Conservation (phyloP, 2,113 vertebrate genomes). For the Brevimyrus niger region DNA sequence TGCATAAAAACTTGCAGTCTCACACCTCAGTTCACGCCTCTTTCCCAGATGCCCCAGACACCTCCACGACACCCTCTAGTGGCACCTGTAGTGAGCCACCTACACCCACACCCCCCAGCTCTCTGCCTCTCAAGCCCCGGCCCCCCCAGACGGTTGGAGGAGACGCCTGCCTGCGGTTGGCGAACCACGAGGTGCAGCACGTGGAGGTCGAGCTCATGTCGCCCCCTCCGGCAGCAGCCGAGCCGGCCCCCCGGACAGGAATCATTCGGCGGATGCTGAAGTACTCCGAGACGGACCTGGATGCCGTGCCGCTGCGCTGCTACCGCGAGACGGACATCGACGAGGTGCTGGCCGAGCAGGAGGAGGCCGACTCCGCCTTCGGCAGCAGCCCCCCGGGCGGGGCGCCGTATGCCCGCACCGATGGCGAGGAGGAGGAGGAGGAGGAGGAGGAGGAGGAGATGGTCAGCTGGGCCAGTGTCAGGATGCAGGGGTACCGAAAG, state of each 20-base stretch:
- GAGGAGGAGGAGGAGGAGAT: conserved; percentile 67
- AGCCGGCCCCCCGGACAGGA: conserved; percentile 42
- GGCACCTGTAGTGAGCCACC: conserved; percentile 23
- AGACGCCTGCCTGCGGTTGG: conserved; percentile 18
- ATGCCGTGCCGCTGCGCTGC: conserved; percentile 82
- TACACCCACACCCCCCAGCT: conserved; percentile 36
- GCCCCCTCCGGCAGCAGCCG: conserved; percentile 21
- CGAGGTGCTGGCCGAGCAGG: conserved; percentile 81
- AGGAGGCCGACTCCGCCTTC: conserved; percentile 76
- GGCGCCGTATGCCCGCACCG: conserved; percentile 20
- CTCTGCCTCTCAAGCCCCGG: conserved; percentile 28
- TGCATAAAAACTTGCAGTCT: not conserved
- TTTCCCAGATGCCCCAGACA: conserved; percentile 25
- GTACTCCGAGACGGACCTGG: conserved; percentile 93
- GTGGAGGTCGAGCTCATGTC: conserved; percentile 71
- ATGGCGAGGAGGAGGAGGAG: conserved; percentile 33
- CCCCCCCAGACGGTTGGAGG: conserved; percentile 28
- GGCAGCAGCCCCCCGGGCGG: conserved; percentile 52
- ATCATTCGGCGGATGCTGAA: conserved; percentile 70
- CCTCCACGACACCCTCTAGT: conserved; percentile 34
- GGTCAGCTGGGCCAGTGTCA: conserved; percentile 58
- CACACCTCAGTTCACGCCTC: not conserved
- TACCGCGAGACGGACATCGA: conserved; percentile 93
- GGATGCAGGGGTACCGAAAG: conserved; percentile 56
- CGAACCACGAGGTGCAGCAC: conserved; percentile 59